phyloP scores from a whole-genome alignment of 1,140 invertebrate species.

The Cherax destructor region DNA sequence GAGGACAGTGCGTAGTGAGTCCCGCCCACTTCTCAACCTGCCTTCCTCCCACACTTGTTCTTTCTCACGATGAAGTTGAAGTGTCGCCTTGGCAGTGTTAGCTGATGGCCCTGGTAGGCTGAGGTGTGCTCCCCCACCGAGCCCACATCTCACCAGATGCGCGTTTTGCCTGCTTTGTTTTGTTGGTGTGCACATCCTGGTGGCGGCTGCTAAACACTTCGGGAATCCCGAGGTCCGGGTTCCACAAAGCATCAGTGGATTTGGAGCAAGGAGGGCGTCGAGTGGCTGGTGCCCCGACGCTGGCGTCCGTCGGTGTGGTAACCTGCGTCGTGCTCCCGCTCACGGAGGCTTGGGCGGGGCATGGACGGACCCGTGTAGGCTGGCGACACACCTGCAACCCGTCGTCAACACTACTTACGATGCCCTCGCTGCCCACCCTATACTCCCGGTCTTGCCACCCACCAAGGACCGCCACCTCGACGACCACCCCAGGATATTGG shows the following conservation, averaged over 20 bases:
- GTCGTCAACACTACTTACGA: too few species aligned
- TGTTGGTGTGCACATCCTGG: slow-evolving; percentile 47
- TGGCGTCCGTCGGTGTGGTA: background rate
- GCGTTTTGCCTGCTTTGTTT: slow-evolving; percentile 36
- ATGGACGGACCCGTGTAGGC: background rate
- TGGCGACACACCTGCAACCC: background rate
- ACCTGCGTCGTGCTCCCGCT: slow-evolving; percentile 22
- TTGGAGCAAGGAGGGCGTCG: background rate
- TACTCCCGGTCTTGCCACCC: background rate
- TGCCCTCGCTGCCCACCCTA: background rate
- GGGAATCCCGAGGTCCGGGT: slow-evolving; percentile 53
- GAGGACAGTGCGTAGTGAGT: background rate
- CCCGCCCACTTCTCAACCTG: background rate
- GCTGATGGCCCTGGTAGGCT: background rate
- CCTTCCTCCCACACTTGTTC: background rate
- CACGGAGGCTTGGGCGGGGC: background rate
- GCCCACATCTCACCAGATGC: slow-evolving; percentile 19
- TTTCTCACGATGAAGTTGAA: background rate
- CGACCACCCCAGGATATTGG: background rate
- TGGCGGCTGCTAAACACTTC: slow-evolving; percentile 43
- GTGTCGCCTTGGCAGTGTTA: background rate
- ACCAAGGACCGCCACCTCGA: background rate
- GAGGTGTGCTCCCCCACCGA: background rate
- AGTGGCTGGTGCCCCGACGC: slow-evolving; percentile 6
- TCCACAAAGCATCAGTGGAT: slow-evolving; percentile 28